Base-by-base conservation (phyloP, 2,888 invertebrate genomes). In the Crocallis elinguaria region DNA sequence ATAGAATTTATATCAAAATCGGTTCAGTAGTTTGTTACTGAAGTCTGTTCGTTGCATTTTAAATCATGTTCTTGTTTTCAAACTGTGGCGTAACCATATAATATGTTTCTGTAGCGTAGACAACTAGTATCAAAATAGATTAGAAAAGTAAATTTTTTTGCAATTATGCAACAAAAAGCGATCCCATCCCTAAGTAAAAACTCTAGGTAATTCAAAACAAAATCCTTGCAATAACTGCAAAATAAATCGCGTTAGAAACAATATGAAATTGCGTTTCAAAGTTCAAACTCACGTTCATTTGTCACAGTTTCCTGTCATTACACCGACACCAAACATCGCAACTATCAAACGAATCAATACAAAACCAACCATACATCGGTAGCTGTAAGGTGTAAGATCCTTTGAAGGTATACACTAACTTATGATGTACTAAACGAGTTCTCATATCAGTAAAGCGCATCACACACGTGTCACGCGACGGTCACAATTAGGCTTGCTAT, bases 401-500 rank as follows among this genome's bases (percentile, higher is more conserved):
- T 1, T 35, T 25, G 17, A 13, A 14, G 9, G 1, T 8, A 0
- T 0, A 3, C 5, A 11, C 2, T 3, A 3, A 42, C 11, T 27
- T 29, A 37, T 36, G 32, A 17, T 14, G 25, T 29, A 12, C 5
- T 7, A 23, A 44, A 16, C 44, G 12, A 29, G 19, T 29, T 30
- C 29, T 11, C 57, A 49, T 66, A 68, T 70, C 64, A 67, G 66
- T 67, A 69, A 67, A 69, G 68, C 63, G 68, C 67, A 67, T 58
- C 62, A 54, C 66, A 60, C 64, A 62, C 61, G 63, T 87, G 89
- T 85, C 88, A 70, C 82, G 60, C 46, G 75, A 77, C 76, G 75
- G 79, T 76, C 74, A 75, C 86, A 86, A 88, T 89, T 88, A 89
- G 87, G 79, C 73, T 56, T 73, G 75, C 79, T 82, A 84, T 86